A percentile compares a stretch with the other conserved stretches of the same genome.
Evolutionary conservation across 2,113 vertebrate species (phyloP).

Genomic region (Pycnonotus jocosus): DNA sequence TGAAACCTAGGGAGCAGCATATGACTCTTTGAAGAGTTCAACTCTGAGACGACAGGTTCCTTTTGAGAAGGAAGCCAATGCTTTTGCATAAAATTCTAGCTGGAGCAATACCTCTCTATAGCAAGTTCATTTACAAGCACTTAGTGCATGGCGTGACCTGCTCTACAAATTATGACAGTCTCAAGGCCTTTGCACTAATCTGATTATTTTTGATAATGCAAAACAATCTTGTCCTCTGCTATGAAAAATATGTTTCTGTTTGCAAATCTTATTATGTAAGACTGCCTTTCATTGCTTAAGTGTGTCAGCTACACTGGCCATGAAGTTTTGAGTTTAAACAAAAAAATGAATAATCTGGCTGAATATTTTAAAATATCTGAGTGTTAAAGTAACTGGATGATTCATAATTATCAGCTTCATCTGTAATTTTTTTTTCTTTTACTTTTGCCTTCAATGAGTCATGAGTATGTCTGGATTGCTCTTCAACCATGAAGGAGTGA

Average conservation of each 20-base stretch:
- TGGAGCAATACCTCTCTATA: not conserved
- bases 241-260: not conserved
- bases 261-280: not conserved
- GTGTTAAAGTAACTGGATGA: not conserved
- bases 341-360: not conserved
- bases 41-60: not conserved
- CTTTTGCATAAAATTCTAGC: not conserved
- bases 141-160: not conserved
- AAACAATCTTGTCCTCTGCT: not conserved
- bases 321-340: not conserved
- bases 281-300: not conserved
- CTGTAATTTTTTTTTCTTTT: not conserved
- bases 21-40: not conserved
- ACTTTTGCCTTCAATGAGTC: conserved; percentile 6
- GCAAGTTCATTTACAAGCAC: not conserved
- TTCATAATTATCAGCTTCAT: conserved; percentile 19
- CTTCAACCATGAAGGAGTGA: not conserved
- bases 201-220: not conserved
- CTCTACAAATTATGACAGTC: not conserved
- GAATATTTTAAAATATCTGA: conserved; percentile 1
- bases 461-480: not conserved
- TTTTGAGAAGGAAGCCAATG: not conserved
- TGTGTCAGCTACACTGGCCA: not conserved
- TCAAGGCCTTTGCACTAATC: not conserved
- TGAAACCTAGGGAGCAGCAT: not conserved